Percentiles rank a stretch among this genome's conserved stretches.
These are phyloP conservation scores for Tinamus guttatus DNA, from an alignment of 2,113 vertebrate species.

Conservation along the genomic window DNA sequence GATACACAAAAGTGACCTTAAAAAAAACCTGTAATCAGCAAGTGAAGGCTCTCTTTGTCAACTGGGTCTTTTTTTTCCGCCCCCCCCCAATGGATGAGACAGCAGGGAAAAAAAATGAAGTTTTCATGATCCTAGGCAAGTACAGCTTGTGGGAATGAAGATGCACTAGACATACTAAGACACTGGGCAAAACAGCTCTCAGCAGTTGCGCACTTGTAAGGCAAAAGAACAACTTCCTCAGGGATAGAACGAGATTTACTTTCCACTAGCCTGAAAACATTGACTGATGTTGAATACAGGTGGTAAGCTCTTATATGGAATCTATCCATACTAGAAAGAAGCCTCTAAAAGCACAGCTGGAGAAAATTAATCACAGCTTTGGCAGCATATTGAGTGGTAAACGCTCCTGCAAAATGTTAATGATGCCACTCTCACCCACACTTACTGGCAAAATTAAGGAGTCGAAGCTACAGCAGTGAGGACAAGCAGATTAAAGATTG, in stretches of 20 bases:
- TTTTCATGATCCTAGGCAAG: not conserved
- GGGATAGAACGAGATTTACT: not conserved
- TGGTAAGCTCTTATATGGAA: not conserved
- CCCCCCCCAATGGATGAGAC: not conserved
- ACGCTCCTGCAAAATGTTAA: not conserved
- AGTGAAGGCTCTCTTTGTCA: not conserved
- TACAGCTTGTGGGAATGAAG: not conserved
- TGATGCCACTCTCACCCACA: not conserved
- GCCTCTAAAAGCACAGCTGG: not conserved
- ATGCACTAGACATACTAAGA: not conserved
- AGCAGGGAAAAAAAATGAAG: no score
- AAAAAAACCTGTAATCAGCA: not conserved
- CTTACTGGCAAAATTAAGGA: no score
- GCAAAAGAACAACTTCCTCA: not conserved
- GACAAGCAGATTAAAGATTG: not conserved
- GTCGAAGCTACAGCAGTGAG: not conserved
- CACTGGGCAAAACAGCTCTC: not conserved
- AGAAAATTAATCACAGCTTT: not conserved
- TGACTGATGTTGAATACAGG: not conserved
- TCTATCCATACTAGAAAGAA: not conserved
- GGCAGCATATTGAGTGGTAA: not conserved
- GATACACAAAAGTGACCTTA: not conserved
- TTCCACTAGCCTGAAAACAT: not conserved
- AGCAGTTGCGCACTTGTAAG: not conserved
- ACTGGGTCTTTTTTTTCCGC: not conserved